Evolutionary conservation across 1,140 invertebrate genomes (phyloP), one percentile per base, ranked within the genome.

Genomic region (Cherax destructor): DNA sequence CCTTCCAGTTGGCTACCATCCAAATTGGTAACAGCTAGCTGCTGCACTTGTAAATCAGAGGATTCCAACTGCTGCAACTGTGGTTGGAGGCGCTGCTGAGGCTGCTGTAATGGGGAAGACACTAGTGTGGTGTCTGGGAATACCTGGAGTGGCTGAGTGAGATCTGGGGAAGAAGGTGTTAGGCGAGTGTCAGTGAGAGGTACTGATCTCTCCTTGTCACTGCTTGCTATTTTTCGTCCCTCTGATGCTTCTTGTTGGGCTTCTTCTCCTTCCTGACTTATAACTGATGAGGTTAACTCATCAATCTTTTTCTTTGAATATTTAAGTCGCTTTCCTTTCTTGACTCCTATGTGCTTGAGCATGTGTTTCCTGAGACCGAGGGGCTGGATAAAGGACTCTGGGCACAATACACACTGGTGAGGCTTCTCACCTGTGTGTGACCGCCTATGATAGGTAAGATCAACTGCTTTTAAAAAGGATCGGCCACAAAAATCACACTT

Each of bases 341-440:
- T 86, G 61, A 77, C 72, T 16, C 56, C 21, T 18, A 52, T 86
- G 83, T 92, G 91, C 49, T 88, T 92, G 24, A 79, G 65, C 83
- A 85, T 89, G 61, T 92, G 92, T 59, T 86, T 92, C 7, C 83
- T 50, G 24, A 92, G 83, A 11, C 81, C 86, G 16, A 86, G 74
- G 7, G 92, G 83, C 3, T 72, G 76, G n/a, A 90, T 90, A 92
- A 95, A 95, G 7, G 94, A 93, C 81, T 94, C 94, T 2, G 93
- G 93, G 91, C 95, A 95, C 47, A 94, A 93, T 4, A 94, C 93
- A 85, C 95, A 95, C 72, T 93, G 93, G 86, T 94, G 94, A 9
- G 94, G 94, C 88, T 94, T 94, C 56, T 94, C 93, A 1, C 94
- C 94, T 13, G 93, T 94, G 92, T 94, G 94, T 18, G 94, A 94